These are phyloP conservation scores for Telmatochromis sp. DNA, from an alignment of 2,113 vertebrate species.

Conservation along the genomic window DNA sequence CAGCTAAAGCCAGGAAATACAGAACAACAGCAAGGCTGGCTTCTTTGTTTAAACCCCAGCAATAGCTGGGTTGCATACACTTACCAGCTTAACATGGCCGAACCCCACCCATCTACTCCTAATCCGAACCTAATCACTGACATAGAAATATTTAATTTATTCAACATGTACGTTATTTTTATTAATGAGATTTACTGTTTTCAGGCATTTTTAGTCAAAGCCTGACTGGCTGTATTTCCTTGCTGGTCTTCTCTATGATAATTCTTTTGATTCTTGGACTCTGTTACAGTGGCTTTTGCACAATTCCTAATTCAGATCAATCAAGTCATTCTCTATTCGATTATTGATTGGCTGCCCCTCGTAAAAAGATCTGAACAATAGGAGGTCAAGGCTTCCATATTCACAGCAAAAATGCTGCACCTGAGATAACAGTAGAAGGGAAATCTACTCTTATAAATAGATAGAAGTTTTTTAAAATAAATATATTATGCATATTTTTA, in stretches of 20 bases:
- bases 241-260: neutral
- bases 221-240: neutral
- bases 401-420: neutral
- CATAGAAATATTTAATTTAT: fast-evolving
- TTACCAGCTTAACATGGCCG: neutral
- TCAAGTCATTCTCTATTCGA: neutral
- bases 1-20: neutral
- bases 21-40: neutral
- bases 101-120: neutral
- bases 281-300: neutral
- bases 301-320: neutral
- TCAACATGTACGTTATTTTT: neutral
- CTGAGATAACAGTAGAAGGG: neutral
- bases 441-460: neutral
- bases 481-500: neutral
- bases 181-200: neutral
- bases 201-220: neutral
- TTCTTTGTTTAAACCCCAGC: neutral
- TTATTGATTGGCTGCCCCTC: neutral
- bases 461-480: neutral
- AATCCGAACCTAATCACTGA: neutral
- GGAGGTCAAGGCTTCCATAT: neutral
- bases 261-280: neutral
- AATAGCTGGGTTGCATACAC: neutral
- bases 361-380: neutral